A percentile compares a stretch with the other conserved stretches of the same genome.
phyloP scores from a whole-genome alignment of 1,140 invertebrate genomes.

The Archivesica marissinica region DNA sequence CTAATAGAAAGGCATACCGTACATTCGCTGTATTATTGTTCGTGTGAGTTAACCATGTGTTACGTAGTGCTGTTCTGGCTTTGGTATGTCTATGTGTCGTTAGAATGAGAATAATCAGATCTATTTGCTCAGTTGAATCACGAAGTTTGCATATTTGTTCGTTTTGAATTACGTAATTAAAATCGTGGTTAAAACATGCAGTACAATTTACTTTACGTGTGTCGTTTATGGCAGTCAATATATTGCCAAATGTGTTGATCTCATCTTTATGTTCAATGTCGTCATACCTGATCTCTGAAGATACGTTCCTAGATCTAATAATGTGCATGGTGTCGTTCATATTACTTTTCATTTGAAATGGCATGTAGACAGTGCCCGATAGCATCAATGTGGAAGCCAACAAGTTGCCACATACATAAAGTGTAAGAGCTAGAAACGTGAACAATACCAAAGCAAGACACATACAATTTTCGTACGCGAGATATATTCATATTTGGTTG shows the following conservation, averaged over 20 bases:
- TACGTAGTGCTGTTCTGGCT: constrained; percentile 59
- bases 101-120: constrained; percentile 41
- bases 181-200: constrained; percentile 36
- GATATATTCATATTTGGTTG: too few species aligned
- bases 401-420: too few species aligned
- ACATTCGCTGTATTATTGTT: constrained; percentile 66
- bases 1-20: constrained; percentile 65
- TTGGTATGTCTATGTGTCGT: constrained; percentile 38
- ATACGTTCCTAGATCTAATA: too few species aligned
- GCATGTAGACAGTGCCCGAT: too few species aligned
- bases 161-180: constrained; percentile 44
- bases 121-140: constrained; percentile 1
- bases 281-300: too few species aligned
- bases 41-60: constrained; percentile 66
- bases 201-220: constrained; percentile 1
- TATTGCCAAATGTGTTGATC: not conserved
- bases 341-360: too few species aligned
- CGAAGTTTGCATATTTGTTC: constrained; percentile 35
- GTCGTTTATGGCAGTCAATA: not conserved
- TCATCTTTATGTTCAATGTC: too few species aligned
- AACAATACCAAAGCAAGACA: too few species aligned
- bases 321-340: too few species aligned
- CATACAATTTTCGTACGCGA: too few species aligned
- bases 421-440: too few species aligned
- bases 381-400: too few species aligned